Evolutionary conservation across 2,888 invertebrate genomes (phyloP).

Genomic region (Mythimna albipuncta): DNA sequence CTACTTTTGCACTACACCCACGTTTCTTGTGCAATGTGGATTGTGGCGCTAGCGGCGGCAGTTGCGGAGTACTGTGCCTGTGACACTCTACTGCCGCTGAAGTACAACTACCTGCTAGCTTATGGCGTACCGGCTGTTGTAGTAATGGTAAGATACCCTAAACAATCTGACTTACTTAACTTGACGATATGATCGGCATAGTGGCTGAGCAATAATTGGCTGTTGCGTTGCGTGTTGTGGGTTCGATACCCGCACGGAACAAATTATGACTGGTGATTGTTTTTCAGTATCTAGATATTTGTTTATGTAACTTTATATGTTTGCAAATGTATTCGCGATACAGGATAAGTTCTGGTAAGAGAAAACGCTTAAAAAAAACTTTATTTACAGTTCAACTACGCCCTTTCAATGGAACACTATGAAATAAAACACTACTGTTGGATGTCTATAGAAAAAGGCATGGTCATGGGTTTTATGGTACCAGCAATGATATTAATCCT

Average conservation of each 20-base stretch:
- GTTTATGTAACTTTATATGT: background rate
- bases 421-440: constrained; percentile 94
- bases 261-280: background rate
- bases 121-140: constrained; percentile 92
- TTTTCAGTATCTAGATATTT: background rate
- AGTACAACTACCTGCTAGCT: constrained; percentile 91
- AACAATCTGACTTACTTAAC: background rate
- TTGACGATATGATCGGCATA: background rate
- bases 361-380: background rate
- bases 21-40: constrained; percentile 93
- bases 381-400: constrained; percentile 91
- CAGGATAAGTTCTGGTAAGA: background rate
- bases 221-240: background rate
- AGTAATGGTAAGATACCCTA: background rate
- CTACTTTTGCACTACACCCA: constrained; percentile 93
- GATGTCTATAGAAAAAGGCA: constrained; percentile 94
- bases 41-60: constrained; percentile 91
- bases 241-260: background rate
- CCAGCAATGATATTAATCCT: constrained; percentile 93
- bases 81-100: constrained; percentile 90
- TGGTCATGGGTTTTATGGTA: constrained; percentile 94
- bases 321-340: background rate
- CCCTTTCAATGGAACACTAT: constrained; percentile 93
- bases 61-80: constrained; percentile 91
- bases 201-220: background rate